Evolutionary conservation across 2,888 invertebrate genomes (phyloP), one percentile per base, ranked within the genome.

Genomic region (Papilio elwesi): DNA sequence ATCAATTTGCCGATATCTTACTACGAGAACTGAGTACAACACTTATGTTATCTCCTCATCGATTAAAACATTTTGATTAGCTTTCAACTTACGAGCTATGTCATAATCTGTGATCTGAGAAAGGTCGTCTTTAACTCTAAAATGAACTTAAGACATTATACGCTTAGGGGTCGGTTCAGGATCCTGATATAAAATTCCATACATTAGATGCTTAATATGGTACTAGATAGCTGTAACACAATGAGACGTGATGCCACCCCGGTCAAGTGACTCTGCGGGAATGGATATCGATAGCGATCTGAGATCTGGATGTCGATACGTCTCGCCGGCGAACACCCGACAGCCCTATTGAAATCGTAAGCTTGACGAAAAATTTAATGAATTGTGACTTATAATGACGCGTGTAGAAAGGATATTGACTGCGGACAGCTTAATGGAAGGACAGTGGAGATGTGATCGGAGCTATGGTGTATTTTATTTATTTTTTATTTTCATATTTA

Each of bases 41-140:
- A 87, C 91, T 91, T 85, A 83, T 83, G 84, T 90, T 91, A 92
- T 92, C 92, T 90, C 89, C 85, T 91, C 90, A 91, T 92, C 92
- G 92, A 92, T 93, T 92, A 92, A 92, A 93, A 92, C 92, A 93
- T 92, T 93, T 93, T 93, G 92, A 93, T 92, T 92, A 92, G 92
- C 92, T 92, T 91, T 93, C 92, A 91, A 91, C 91, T 91, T 90
- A 92, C 89, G 88, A 88, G 88, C 89, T 89, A 92, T 91, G 92
- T 91, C 90, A 90, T 91, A 88, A 88, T 89, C 87, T 86, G 85
- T 85, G 83, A 84, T 84, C 85, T 83, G 79, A 82, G 84, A 83
- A 80, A 87, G 91, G 91, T 15, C 84, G 90, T 85, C 89, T 79
- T 89, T 90, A 90, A 84, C 84, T 85, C 90, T 90, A 89, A 89